phyloP scores from a whole-genome alignment of 2,113 vertebrate species.

The Agapornis roseicollis region DNA sequence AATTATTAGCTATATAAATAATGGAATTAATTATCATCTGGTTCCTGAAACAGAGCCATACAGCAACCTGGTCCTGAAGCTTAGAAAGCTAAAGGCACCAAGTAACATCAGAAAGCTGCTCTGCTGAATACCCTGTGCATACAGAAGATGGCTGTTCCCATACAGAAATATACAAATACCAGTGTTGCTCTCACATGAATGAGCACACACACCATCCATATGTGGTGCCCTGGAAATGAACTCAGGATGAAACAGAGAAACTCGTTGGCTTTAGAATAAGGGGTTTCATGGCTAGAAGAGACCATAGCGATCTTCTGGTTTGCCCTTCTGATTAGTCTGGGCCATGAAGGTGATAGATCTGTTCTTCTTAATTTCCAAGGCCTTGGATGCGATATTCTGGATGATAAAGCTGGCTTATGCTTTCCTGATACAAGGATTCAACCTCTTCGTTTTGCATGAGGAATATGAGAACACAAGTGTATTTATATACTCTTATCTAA shows the following conservation, averaged over 20 bases:
- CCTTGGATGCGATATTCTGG: not conserved
- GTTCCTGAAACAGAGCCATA: not conserved
- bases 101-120: not conserved
- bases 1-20: constrained; percentile 23
- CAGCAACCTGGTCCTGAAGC: not conserved
- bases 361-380: not conserved
- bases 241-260: not conserved
- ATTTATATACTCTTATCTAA: constrained; percentile 53
- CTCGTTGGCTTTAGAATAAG: not conserved
- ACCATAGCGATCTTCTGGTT: not conserved
- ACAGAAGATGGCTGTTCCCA: not conserved
- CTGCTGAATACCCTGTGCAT: not conserved
- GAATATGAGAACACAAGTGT: not conserved
- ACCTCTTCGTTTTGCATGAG: constrained; percentile 15
- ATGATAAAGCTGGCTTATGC: accelerated
- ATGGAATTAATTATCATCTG: constrained; percentile 27
- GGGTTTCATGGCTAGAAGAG: not conserved
- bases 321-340: not conserved
- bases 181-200: not conserved
- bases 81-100: not conserved
- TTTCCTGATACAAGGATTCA: not conserved
- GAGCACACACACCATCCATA: not conserved
- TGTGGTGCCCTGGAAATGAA: not conserved
- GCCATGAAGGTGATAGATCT: not conserved
- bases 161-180: not conserved